Conservation (phyloP, 2,888 invertebrate genomes). For the Cyaniris semiargus region DNA sequence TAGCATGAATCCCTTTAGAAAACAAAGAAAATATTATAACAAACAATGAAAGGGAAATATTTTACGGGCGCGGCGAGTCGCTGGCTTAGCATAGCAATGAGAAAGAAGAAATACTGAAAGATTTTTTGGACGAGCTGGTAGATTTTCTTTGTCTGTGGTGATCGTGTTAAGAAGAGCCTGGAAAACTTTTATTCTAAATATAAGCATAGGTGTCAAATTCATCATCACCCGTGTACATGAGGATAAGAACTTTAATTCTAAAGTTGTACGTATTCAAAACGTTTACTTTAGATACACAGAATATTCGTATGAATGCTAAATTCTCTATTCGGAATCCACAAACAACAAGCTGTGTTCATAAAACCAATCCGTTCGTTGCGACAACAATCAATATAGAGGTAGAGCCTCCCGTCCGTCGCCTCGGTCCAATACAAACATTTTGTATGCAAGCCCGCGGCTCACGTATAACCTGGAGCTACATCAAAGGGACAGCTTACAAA, state of each 20-base stretch:
- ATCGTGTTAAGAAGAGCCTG: too few species aligned
- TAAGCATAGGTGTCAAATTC: too few species aligned
- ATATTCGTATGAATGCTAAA: neutral
- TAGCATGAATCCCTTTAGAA: too few species aligned
- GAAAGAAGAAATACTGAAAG: too few species aligned
- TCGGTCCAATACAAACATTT: conserved; percentile 18
- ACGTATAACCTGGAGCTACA: conserved; percentile 5
- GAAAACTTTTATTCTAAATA: too few species aligned
- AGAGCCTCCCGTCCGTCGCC: neutral
- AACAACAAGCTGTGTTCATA: conserved; percentile 11
- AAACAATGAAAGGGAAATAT: too few species aligned
- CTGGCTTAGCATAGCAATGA: too few species aligned
- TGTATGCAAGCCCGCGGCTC: neutral
- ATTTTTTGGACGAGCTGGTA: too few species aligned
- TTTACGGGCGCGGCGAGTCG: too few species aligned
- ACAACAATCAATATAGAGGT: conserved; percentile 23
- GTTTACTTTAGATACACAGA: neutral
- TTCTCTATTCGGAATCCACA: neutral
- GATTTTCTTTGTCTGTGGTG: too few species aligned
- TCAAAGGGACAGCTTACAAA: neutral
- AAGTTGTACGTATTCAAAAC: neutral
- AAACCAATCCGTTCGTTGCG: conserved; percentile 20
- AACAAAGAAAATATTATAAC: too few species aligned
- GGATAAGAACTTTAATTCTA: neutral
- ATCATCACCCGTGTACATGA: neutral